Base-by-base conservation (phyloP, 2,888 invertebrate genomes). In the Tillus elongatus region DNA sequence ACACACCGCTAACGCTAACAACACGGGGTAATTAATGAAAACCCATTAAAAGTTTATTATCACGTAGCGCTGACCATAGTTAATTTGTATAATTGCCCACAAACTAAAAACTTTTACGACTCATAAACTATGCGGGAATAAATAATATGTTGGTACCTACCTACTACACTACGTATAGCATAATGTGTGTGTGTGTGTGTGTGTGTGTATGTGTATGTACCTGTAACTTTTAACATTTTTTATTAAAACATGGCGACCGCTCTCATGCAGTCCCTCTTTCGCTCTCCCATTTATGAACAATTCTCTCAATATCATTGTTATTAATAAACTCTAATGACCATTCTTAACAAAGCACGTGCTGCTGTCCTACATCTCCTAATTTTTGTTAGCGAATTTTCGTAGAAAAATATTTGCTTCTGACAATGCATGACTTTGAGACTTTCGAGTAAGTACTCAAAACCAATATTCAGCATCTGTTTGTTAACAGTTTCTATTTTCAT, bases 11-110 rank as follows among this genome's bases (percentile, higher is more conserved):
- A n/a, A n/a, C n/a, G n/a, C n/a, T n/a, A n/a, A n/a, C 33, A 33
- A 39, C 51, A 44, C 41, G 45, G 41, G 42, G 47, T 55, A 56
- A 59, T 58, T 57, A 59, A 58, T 59, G 54, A 57, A 57, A 53
- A 50, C 43, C 50, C 39, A 52, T 53, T 51, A 51, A 52, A 39
- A 33, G 50, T 54, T 54, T 51, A 54, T 47, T 46, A 47, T 41
- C 35, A 30, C 47, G 43, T n/a, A n/a, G 46, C 46, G 45, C 45
- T 53, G 51, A 50, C 50, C 49, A 56, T 53, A 55, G 56, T 57
- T 58, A 60, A 60, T 61, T 61, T 58, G 57, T 60, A 57, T 61
- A 61, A 61, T 61, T 60, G 57, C 54, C 52, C 49, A 53, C 56
- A 56, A 53, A 57, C 57, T 57, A 54, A 60, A 59, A 59, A 57